These are phyloP conservation scores for Thaleichthys pacificus DNA, from an alignment of 2,797 vertebrate species.

Conservation along the genomic window DNA sequence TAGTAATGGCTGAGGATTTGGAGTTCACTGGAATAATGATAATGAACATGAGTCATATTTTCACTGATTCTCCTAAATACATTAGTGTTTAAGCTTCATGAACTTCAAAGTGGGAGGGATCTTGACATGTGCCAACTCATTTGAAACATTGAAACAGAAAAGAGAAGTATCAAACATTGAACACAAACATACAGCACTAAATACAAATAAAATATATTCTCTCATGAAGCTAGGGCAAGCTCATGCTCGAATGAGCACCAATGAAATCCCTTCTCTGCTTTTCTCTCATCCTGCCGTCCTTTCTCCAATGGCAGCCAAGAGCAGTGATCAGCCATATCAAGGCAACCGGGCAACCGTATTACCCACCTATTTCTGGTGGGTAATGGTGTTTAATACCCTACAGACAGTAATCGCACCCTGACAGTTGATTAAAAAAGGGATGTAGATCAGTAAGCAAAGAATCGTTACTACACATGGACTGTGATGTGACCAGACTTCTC, in stretches of 20 bases:
- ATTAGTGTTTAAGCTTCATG: no score
- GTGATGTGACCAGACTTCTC: slow-evolving; percentile 61
- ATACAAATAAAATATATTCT: no score
- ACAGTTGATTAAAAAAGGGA: slow-evolving; percentile 32
- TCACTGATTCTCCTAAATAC: neutral
- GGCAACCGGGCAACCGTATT: neutral
- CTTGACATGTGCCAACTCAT: slow-evolving; percentile 19
- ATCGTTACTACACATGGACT: slow-evolving; percentile 34
- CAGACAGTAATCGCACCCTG: no score
- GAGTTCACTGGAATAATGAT: neutral
- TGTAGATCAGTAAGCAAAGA: slow-evolving; percentile 53
- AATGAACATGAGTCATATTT: neutral
- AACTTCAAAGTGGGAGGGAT: neutral
- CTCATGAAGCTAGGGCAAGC: no score
- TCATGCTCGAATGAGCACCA: no score
- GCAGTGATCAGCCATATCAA: neutral
- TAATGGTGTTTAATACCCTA: neutral
- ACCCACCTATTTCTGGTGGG: no score
- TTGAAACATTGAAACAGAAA: neutral
- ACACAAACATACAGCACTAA: no score
- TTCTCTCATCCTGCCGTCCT: no score
- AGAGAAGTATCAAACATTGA: neutral
- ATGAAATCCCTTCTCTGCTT: no score
- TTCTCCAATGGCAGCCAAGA: no score
- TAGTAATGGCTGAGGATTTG: no score